Conservation (phyloP, 2,113 vertebrate species). For the Melierax canorus region DNA sequence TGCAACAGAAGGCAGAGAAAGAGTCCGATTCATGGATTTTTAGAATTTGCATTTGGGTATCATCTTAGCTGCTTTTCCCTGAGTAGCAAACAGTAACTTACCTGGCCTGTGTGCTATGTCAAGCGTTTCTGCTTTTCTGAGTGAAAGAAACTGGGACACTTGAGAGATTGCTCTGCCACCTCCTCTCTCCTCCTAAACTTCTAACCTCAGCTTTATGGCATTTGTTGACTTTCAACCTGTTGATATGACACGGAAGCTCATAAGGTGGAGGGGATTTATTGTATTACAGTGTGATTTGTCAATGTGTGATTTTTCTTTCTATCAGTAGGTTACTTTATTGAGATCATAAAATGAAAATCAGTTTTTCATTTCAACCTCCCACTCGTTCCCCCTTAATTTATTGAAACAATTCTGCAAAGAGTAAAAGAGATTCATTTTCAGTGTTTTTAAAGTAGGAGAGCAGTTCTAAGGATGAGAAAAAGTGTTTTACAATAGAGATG, state of each 20-base stretch:
- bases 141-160: not conserved
- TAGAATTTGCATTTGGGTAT: not conserved
- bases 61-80: not conserved
- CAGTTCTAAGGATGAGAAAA: not conserved
- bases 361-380: constrained; percentile 21
- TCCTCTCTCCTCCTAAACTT: not conserved
- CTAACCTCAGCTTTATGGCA: not conserved
- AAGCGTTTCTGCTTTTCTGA: not conserved
- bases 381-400: not conserved
- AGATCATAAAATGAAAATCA: constrained; percentile 36
- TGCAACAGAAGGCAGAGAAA: not conserved
- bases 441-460: not conserved
- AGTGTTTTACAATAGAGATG: constrained; percentile 6
- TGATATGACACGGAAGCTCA: not conserved
- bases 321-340: constrained; percentile 29
- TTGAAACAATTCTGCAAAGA: constrained; percentile 3
- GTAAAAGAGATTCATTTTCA: constrained; percentile 22
- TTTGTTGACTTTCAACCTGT: constrained; percentile 8
- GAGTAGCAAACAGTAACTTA: not conserved
- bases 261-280: not conserved
- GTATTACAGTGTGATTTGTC: not conserved
- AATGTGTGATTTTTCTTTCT: constrained; percentile 2
- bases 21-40: not conserved
- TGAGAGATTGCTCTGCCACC: not conserved
- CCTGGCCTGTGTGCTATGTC: not conserved